Evolutionary conservation across 2,113 vertebrate species (phyloP), one percentile per base, ranked within the genome.

Genomic region (Dicerorhinus sumatrensis): DNA sequence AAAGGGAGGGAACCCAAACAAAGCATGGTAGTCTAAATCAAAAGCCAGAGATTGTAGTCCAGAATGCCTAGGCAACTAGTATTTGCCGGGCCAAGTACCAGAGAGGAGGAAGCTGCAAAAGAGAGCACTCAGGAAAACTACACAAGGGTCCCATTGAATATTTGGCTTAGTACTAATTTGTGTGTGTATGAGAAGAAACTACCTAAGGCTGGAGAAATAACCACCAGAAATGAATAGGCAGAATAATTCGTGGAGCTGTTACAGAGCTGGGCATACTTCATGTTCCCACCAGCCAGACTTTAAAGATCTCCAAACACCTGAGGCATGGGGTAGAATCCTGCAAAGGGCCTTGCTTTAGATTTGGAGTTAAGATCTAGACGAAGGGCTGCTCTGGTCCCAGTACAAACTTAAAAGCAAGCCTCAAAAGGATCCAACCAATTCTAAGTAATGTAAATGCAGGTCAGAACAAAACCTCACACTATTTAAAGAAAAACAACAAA

Each of bases 401-500:
- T 62, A 76, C 23, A 86, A 72, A 46, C 6, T 36, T 82, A 90
- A 87, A 73, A 91, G 63, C 27, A 87, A 85, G 21, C 2, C 12
- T 93, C 0, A 2, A 94, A 93, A 91, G 17, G 56, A 88, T 70
- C 42, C 27, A 84, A 69, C 10, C 29, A 93, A 93, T 42, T 91
- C 39, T 16, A 88, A 58, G 13, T 69, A 95, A 91, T 21, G 62
- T 39, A 86, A 62, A 93, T 83, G 14, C 31, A 73, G 23, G 48
- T 54, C 36, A 79, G 13, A 90, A 88, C 11, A 93, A 87, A 93
- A 77, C 16, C 23, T 48, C 77, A 86, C 14, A 94, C 85, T 42
- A 72, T 46, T 63, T 92, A 83, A 84, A 90, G n/a, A 17, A 87
- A 58, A 77, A 60, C 13, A 96, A 72, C 18, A 76, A 76, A 93